Percentiles rank a stretch among this genome's conserved stretches.
Evolutionary conservation across 1,140 invertebrate species (phyloP).

Genomic region (Cotesia glomerata): DNA sequence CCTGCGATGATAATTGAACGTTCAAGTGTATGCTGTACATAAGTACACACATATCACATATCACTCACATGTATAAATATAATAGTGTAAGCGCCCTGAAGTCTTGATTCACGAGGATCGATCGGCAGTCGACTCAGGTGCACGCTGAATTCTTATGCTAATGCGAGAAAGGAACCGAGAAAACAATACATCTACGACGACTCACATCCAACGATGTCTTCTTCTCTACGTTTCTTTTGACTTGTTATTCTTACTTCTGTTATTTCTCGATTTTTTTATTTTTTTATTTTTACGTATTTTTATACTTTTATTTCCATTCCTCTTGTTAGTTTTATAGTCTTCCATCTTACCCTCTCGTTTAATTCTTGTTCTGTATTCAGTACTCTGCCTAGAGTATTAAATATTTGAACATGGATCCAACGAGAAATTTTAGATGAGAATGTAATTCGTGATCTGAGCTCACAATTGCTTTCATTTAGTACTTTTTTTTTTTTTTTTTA

Average conservation of each 20-base stretch:
- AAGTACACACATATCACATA: neutral
- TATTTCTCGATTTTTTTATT: constrained; percentile 11
- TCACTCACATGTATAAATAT: neutral
- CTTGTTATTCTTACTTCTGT: constrained; percentile 15
- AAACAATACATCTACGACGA: constrained; percentile 51
- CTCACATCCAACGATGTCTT: constrained; percentile 41
- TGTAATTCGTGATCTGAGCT: constrained; percentile 51
- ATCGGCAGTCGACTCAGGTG: constrained; percentile 53
- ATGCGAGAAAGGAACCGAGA: constrained; percentile 59
- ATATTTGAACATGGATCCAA: constrained; percentile 49
- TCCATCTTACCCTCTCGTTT: neutral
- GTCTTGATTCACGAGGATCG: constrained; percentile 53
- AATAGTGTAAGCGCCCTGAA: constrained; percentile 28
- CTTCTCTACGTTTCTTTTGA: neutral
- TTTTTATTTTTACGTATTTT: neutral
- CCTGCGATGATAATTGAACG: constrained; percentile 43
- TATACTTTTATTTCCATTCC: constrained; percentile 1
- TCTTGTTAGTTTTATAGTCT: neutral
- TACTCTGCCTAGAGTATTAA: constrained; percentile 53
- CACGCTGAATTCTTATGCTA: constrained; percentile 59
- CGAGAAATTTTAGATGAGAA: constrained; percentile 56
- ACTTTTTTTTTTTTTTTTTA: neutral
- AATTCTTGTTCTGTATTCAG: constrained; percentile 47
- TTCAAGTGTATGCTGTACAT: neutral
- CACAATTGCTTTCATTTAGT: constrained; percentile 3